Evolutionary conservation across 1,140 invertebrate genomes (phyloP), one percentile per base, ranked within the genome.

Genomic region (Drosophila willistoni): DNA sequence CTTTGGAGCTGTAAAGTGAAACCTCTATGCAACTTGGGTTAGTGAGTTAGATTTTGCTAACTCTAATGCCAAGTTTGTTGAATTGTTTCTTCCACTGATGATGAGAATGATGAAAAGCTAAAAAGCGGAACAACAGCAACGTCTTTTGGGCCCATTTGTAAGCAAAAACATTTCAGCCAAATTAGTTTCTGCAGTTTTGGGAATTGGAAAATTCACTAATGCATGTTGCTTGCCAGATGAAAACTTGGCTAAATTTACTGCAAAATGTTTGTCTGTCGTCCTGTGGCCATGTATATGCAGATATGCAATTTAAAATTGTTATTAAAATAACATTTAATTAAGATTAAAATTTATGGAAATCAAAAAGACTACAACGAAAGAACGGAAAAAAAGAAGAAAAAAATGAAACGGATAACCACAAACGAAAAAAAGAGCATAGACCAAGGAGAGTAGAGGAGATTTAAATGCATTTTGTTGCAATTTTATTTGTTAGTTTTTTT

Each of bases 151-250:
- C 73, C 75, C 81, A 86, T 87, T 86, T 87, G 83, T 87, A 89
- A 87, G 83, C 83, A 87, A 86, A 87, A 87, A 89, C 82, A 86
- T 89, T 89, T 87, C 84, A 83, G 83, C 84, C 63, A 87, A 87
- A 87, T 89, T 87, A 89, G 83, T 89, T 85, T 86, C 60, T 74
- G 82, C 82, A 81, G 83, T 87, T 69, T 29, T 73, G 72, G 76
- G 71, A 79, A 83, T 80, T 87, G 84, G 73, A 71, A 77, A 77
- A 83, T 89, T 77, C 81, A 71, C 72, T 77, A 79, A 82, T 86
- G 75, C 36, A 42, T 34, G 42, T 19, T 44, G 42, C 5, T 19
- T 47, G 44, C 7, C 44, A 47, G 7, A 47, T 25, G 41, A 44
- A 64, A 64, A 64, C 44, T 64, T 64, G 22, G 41, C 39, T 57